Percentiles rank a stretch among this genome's conserved stretches.
Conservation (phyloP, 2,797 vertebrate species). For the Parauchenoglanis ngamensis region DNA sequence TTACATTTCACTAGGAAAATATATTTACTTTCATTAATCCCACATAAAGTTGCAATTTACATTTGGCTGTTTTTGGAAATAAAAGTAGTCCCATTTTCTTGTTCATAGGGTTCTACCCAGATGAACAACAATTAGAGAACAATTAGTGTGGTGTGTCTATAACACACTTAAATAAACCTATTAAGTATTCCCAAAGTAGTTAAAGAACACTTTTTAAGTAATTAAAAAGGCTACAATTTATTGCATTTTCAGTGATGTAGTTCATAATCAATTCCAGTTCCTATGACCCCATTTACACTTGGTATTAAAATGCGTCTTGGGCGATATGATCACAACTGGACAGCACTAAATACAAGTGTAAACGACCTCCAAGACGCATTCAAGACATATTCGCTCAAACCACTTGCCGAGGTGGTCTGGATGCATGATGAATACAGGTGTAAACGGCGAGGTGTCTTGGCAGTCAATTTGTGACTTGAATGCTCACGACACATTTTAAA, state of each 20-base stretch:
- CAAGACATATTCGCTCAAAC: no score
- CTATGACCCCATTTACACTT: no score
- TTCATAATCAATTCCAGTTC: background rate
- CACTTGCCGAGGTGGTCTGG: no score
- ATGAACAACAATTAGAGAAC: background rate
- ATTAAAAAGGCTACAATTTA: background rate
- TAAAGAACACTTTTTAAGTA: background rate
- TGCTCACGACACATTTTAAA: no score
- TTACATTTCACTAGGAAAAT: background rate
- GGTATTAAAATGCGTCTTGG: no score
- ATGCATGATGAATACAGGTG: no score
- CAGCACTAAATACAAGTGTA: no score
- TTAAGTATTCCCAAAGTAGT: background rate
- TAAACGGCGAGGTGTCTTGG: no score
- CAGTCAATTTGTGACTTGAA: no score
- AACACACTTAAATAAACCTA: background rate
- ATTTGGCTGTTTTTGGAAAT: background rate
- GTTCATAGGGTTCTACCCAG: background rate
- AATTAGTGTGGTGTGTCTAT: background rate
- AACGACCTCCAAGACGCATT: no score
- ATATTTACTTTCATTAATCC: background rate
- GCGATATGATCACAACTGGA: no score
- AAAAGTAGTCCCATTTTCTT: background rate
- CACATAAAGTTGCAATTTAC: background rate
- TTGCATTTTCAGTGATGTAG: background rate